phyloP scores from a whole-genome alignment of 2,797 vertebrate species.

The Hypotaenidia philippensis region DNA sequence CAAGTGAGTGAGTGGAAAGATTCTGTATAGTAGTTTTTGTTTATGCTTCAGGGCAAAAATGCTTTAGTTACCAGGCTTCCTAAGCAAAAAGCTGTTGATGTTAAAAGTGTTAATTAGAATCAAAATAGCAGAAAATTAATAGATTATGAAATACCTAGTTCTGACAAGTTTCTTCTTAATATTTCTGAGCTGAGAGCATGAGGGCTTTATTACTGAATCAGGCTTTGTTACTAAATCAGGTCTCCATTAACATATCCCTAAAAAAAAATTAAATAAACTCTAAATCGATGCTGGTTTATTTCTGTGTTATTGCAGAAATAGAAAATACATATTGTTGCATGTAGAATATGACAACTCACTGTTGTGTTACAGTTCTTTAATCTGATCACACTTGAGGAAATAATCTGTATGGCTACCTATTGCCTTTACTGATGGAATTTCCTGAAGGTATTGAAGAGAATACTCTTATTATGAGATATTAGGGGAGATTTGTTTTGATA shows the following conservation, averaged over 20 bases:
- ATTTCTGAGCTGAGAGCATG: background rate
- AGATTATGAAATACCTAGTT: background rate
- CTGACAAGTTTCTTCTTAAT: background rate
- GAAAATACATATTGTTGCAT: background rate
- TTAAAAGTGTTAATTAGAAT: background rate
- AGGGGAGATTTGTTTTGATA: background rate
- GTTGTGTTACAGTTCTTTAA: background rate
- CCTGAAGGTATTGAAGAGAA: background rate
- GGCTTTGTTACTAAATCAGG: background rate
- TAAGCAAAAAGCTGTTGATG: background rate
- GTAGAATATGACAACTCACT: background rate
- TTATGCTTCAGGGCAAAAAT: background rate
- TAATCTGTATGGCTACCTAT: background rate
- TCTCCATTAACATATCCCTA: background rate
- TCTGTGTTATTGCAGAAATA: background rate
- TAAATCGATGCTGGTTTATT: background rate
- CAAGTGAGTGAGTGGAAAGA: background rate
- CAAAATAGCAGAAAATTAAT: background rate
- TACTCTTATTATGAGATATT: background rate
- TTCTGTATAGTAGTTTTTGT: background rate
- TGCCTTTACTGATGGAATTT: background rate
- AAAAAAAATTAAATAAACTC: background rate
- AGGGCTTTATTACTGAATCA: background rate
- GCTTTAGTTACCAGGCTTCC: background rate
- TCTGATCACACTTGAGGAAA: background rate